Conservation (phyloP, 1,140 invertebrate genomes). For the Pachypsylla venusta region DNA sequence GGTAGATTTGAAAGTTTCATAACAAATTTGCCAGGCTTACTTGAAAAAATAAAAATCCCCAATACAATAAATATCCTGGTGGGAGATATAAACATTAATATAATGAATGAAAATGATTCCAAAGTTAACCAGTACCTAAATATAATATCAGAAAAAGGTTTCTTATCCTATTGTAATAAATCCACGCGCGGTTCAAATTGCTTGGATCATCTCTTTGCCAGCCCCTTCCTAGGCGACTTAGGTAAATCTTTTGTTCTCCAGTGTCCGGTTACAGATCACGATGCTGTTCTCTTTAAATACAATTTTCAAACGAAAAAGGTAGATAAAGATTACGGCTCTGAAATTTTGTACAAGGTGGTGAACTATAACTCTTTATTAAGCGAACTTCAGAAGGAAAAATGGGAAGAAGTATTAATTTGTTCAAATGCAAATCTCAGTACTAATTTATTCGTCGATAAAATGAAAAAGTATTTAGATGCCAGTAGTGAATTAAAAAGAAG, state of each 20-base stretch:
- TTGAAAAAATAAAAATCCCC: no score
- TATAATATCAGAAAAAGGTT: neutral
- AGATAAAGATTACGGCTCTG: neutral
- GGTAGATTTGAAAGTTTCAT: no score
- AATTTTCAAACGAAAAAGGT: neutral
- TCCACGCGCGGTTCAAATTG: neutral
- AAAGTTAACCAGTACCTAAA: neutral
- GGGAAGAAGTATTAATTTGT: neutral
- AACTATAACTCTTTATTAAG: neutral
- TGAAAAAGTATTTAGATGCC: neutral
- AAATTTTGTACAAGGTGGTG: neutral
- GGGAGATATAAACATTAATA: neutral
- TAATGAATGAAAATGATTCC: neutral
- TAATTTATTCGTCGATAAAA: neutral
- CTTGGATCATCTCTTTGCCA: neutral
- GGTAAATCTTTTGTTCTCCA: neutral
- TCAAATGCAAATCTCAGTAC: neutral
- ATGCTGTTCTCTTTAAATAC: neutral
- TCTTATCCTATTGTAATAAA: neutral
- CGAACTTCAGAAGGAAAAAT: neutral
- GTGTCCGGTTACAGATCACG: neutral
- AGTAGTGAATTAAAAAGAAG: neutral
- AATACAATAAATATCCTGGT: neutral
- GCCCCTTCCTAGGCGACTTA: neutral
- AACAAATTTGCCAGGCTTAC: no score